These are phyloP conservation scores for Indicator maculatus DNA, from an alignment of 2,113 vertebrate species.

Conservation along the genomic window DNA sequence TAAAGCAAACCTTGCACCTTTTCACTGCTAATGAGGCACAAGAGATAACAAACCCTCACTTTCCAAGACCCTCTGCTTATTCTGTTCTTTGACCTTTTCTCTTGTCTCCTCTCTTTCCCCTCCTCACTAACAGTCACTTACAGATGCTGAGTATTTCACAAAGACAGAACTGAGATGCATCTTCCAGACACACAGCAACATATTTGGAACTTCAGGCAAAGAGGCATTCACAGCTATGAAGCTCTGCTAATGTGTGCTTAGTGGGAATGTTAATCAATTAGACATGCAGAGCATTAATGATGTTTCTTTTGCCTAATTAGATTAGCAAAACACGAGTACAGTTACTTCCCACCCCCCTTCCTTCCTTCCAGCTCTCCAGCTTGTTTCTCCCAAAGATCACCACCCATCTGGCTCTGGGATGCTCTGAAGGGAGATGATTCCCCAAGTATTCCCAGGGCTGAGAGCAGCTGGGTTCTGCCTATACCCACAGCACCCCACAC, in stretches of 20 bases:
- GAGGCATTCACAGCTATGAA: background rate
- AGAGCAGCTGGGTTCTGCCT: background rate
- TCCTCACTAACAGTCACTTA: background rate
- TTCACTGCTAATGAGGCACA: background rate
- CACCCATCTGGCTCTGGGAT: background rate
- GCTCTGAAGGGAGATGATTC: background rate
- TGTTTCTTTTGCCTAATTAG: slow-evolving; percentile 59
- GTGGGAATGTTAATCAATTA: slow-evolving; percentile 53
- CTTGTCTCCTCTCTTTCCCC: background rate
- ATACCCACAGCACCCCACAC: background rate
- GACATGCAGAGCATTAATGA: slow-evolving; percentile 7
- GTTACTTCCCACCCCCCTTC: background rate
- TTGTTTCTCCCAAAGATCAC: background rate
- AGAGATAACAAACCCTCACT: background rate
- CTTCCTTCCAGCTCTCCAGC: background rate
- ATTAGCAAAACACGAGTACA: slow-evolving; percentile 11
- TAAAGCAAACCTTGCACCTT: background rate
- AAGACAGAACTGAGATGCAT: background rate
- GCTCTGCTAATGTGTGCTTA: background rate
- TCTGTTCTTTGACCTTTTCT: background rate
- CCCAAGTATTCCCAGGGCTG: background rate
- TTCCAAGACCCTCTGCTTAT: background rate
- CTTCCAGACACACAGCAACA: background rate
- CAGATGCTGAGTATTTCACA: background rate
- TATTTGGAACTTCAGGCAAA: background rate